phyloP scores from a whole-genome alignment of 92 coral and sea anemone species.

The Phenganax subtilis region DNA sequence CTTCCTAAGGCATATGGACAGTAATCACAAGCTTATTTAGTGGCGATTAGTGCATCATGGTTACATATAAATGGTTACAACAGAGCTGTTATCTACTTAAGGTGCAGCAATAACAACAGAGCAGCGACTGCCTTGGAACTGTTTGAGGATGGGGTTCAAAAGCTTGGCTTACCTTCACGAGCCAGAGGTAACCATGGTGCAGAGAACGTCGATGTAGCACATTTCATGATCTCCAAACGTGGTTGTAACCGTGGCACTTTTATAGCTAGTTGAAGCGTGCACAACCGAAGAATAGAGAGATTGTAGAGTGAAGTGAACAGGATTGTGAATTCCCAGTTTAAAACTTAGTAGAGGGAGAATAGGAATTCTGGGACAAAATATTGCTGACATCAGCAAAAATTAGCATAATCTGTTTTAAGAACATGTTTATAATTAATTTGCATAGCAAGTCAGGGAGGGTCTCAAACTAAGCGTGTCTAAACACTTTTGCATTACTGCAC shows the following conservation, averaged over 20 bases:
- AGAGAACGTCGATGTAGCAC: conserved; percentile 7
- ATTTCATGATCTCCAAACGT: conserved; percentile 8
- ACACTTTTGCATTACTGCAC: no score
- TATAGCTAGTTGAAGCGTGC: conserved; percentile 2
- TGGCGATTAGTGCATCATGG: conserved; percentile 21
- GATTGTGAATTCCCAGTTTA: conserved; percentile 23
- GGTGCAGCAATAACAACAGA: conserved; percentile 17
- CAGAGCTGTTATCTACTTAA: conserved; percentile 24
- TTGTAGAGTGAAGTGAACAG: conserved; percentile 22
- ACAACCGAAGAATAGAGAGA: conserved; percentile 9
- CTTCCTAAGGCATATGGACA: conserved; percentile 3
- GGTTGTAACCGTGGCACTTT: conserved; percentile 10
- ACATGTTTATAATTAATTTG: no score
- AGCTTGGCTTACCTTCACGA: conserved; percentile 15
- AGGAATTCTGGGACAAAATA: no score
- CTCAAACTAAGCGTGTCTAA: no score
- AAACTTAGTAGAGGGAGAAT: no score
- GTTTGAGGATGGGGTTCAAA: conserved; percentile 48
- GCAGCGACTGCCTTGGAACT: conserved; percentile 47
- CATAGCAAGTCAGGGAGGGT: no score
- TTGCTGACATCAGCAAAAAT: no score
- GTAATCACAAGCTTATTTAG: conserved; percentile 5
- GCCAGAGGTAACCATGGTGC: not conserved
- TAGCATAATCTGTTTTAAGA: no score
- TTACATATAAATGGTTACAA: conserved; percentile 28